Evolutionary conservation across 2,797 vertebrate genomes (phyloP), one percentile per base, ranked within the genome.

Genomic region (Pangasius mekongensis): DNA sequence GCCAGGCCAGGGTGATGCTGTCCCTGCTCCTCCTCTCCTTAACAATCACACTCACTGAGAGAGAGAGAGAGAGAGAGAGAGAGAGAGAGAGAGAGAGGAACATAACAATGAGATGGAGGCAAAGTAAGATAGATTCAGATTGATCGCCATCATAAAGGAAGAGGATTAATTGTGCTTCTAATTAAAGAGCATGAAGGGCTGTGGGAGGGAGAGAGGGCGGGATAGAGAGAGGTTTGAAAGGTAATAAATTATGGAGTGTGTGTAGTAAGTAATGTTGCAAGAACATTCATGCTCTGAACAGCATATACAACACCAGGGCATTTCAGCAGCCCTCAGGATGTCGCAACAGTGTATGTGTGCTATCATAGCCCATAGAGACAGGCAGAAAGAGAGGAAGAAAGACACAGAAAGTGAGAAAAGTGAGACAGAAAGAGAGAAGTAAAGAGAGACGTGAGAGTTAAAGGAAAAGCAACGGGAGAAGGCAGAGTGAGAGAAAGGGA

Each of bases 1-100:
- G 96, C 95, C 96, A 97, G 89, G 97, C 96, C 93, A 97, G 94
- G 71, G 97, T 97, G 92, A 97, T 95, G 27, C 97, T 97, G 94
- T 97, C 97, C 89, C 96, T 96, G 92, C 96, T 97, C 92, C 94
- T 94, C 91, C 96, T 95, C 90, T 97, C 97, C 91, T 97, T 97
- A 91, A 97, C 86, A 87, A 97, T 96, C 3, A 97, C 96, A 22
- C 95, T 97, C 87, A 97, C 90, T 91, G 78, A 76, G 78, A 89
- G 58, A 87, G 85, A 73, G 10, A 82, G 84, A 7, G 10, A 76
- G 39, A 10, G 27, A 85, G 36, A 78, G 49, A 87, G 30, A 82
- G 27, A 74, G 47, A 85, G 24, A 52, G 27, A 49, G 27, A 58
- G 64, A 49, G 24, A 27, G 18, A 56, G n/a, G 56, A 86, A 76